phyloP scores from a whole-genome alignment of 2,888 invertebrate genomes.

The Ochropacha duplaris region DNA sequence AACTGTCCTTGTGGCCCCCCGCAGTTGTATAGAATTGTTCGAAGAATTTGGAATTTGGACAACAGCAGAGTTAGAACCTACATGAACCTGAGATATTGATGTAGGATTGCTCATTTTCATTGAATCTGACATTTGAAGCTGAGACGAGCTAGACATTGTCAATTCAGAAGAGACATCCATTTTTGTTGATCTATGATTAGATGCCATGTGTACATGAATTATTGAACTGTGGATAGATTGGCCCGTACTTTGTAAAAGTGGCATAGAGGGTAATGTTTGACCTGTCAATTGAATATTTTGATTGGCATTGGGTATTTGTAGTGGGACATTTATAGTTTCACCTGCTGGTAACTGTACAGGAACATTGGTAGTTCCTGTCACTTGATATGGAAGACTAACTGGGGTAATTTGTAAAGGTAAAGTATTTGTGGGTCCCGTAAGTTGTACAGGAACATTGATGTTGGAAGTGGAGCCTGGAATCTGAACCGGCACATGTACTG shows the following conservation, averaged over 20 bases:
- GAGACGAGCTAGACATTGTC: slow-evolving; percentile 60
- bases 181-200: slow-evolving; percentile 50
- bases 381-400: slow-evolving; percentile 73
- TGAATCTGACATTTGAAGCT: slow-evolving; percentile 61
- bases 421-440: slow-evolving; percentile 63
- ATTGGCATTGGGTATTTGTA: slow-evolving; percentile 63
- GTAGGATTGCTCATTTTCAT: slow-evolving; percentile 63
- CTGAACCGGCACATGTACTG: slow-evolving; percentile 78
- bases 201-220: slow-evolving; percentile 76
- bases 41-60: slow-evolving; percentile 70
- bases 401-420: slow-evolving; percentile 71
- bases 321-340: slow-evolving; percentile 73
- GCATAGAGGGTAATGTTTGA: slow-evolving; percentile 68
- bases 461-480: slow-evolving; percentile 73
- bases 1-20: slow-evolving; percentile 64
- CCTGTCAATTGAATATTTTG: slow-evolving; percentile 68
- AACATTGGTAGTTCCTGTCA: slow-evolving; percentile 66
- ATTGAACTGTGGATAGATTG: slow-evolving; percentile 71
- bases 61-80: slow-evolving; percentile 58
- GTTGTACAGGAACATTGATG: slow-evolving; percentile 74
- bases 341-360: slow-evolving; percentile 73
- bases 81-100: slow-evolving; percentile 66
- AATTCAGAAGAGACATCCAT: slow-evolving; percentile 67
- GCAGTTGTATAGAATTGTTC: slow-evolving; percentile 67
- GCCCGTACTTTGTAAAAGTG: slow-evolving; percentile 61